Evolutionary conservation across 2,797 vertebrate genomes (phyloP).

Genomic region (Spheniscus humboldti): DNA sequence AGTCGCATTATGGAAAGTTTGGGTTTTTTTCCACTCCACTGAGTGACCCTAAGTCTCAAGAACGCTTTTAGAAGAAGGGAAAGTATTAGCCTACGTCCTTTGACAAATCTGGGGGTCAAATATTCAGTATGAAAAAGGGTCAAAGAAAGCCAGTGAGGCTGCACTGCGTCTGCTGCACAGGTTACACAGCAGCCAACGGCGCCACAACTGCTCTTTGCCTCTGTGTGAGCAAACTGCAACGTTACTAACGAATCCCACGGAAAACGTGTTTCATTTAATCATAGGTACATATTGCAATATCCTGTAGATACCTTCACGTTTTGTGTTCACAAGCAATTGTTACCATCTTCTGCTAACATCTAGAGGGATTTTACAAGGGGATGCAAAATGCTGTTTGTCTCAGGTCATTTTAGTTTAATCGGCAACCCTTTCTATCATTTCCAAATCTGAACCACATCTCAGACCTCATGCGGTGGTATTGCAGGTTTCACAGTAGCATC

Average conservation of each 20-base stretch:
- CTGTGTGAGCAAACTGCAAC: background rate
- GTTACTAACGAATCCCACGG: background rate
- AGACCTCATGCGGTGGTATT: background rate
- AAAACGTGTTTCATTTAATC: background rate
- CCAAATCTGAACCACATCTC: background rate
- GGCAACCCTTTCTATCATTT: background rate
- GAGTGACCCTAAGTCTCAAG: background rate
- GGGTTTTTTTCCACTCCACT: rapidly evolving
- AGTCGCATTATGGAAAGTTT: background rate
- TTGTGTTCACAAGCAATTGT: background rate
- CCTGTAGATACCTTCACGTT: background rate
- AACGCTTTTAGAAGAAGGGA: background rate
- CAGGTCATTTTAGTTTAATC: background rate
- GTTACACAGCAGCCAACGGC: background rate
- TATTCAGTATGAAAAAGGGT: background rate
- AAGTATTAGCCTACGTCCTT: background rate
- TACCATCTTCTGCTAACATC: background rate
- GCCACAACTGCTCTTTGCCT: background rate
- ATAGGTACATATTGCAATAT: background rate
- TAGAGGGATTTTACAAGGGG: background rate
- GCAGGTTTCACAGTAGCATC: background rate
- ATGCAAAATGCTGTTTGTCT: background rate
- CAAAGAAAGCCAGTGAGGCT: background rate
- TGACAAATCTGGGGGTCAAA: background rate
- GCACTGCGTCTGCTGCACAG: background rate